Evolutionary conservation across 2,113 vertebrate species (phyloP), one percentile per base, ranked within the genome.

Genomic region (Pavo muticus): DNA sequence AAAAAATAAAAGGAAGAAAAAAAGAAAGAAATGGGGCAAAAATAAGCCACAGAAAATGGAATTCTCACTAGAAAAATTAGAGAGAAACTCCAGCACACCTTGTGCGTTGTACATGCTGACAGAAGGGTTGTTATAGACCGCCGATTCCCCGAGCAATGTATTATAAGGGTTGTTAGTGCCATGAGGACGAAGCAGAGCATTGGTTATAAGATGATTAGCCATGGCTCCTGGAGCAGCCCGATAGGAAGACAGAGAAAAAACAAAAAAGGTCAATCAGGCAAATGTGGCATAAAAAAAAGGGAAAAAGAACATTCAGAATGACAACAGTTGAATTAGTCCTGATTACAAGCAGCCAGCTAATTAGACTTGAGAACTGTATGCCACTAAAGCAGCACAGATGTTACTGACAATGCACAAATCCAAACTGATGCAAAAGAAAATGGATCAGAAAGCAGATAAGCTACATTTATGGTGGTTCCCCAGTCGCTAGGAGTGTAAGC

Each of bases 111-210:
- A 99, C 99, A 99, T 99, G 99, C 99, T 99, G 98, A 99, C 98
- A 97, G 99, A 98, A 97, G 99, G 99, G 99, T 99, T 99, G 99
- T 99, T 99, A 99, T 99, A 99, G 98, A 99, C 98, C 94, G 99
- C 99, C 96, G 99, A 99, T 98, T 99, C 99, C 98, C 99, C 99
- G 97, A 99, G 99, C 99, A 99, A 99, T 98, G 99, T 99, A 97
- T 99, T 99, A 99, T 99, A 99, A 98, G 99, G 99, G 99, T 99
- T 99, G 99, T 99, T 99, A 99, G 99, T 99, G 98, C 99, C 99
- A 98, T 99, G 99, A 98, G 99, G 99, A 98, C 99, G 99, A 98
- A 99, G 99, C 97, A 99, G 99, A 98, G 99, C 99, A 98, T 99
- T 99, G 98, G 99, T 99, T 98, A 99, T 99, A 98, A 99, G 99